phyloP scores from a whole-genome alignment of 2,888 invertebrate species.

The Agrotis segetum region DNA sequence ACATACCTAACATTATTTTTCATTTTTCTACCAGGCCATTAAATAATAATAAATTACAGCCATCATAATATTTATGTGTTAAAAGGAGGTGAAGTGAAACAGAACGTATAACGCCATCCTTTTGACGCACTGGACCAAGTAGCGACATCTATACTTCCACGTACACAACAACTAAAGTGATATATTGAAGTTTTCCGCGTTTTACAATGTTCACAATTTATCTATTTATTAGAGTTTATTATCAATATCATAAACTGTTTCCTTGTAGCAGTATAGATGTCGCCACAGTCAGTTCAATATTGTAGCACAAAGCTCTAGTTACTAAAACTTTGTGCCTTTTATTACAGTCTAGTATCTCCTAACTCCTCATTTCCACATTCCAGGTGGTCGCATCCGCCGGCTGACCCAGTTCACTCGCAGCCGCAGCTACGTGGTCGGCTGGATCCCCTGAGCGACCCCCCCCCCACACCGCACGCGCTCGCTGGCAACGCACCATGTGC shows the following conservation, averaged over 20 bases:
- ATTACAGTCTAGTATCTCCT: not conserved
- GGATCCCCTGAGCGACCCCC: slow-evolving; percentile 83
- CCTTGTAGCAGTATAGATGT: too few species aligned
- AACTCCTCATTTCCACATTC: slow-evolving; percentile 44
- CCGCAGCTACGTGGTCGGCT: slow-evolving; percentile 96
- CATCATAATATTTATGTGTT: not conserved
- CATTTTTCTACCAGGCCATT: not conserved
- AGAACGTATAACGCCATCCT: not conserved
- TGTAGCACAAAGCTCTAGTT: not conserved
- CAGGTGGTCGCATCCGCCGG: slow-evolving; percentile 94
- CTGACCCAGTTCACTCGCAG: slow-evolving; percentile 94
- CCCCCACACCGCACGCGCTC: slow-evolving; percentile 56
- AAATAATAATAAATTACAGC: not conserved
- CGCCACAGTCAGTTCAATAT: too few species aligned
- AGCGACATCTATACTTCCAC: too few species aligned
- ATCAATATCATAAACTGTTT: too few species aligned
- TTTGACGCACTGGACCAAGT: not conserved
- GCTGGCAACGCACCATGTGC: slow-evolving; percentile 56
- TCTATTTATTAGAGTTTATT: too few species aligned
- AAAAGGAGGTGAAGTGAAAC: not conserved
- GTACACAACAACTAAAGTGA: too few species aligned
- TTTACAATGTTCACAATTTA: too few species aligned
- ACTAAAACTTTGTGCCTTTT: too few species aligned
- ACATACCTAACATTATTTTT: too few species aligned
- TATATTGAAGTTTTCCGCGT: too few species aligned